Conservation (phyloP, 2,888 invertebrate species). For the Drosophila anomalata region DNA sequence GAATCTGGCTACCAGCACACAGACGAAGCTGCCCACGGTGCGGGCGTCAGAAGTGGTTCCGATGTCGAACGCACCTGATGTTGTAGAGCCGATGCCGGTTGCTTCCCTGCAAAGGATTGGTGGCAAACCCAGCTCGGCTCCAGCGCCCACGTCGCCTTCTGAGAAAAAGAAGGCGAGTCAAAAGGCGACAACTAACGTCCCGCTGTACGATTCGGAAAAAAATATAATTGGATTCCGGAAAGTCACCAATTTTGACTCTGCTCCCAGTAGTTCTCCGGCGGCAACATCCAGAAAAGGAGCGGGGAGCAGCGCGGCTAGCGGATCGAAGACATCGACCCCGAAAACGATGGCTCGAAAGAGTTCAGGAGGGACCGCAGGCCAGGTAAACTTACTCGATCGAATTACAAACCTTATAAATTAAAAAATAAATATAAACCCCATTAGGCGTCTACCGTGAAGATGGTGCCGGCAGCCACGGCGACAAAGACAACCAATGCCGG, state of each 20-base stretch:
- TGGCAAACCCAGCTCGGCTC: background rate
- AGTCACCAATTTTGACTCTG: background rate
- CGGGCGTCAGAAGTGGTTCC: background rate
- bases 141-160: background rate
- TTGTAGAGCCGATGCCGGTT: background rate
- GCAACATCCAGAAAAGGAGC: slow-evolving; percentile 10
- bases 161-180: background rate
- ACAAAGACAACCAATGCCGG: background rate
- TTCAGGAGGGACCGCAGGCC: background rate
- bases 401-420: background rate
- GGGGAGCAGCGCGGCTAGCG: background rate
- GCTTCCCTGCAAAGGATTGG: background rate
- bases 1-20: slow-evolving; percentile 18
- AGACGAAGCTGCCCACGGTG: background rate
- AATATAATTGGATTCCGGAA: slow-evolving; percentile 61
- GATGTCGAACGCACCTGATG: background rate
- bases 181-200: slow-evolving; percentile 9
- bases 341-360: background rate
- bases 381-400: background rate
- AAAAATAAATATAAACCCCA: background rate
- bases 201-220: slow-evolving; percentile 48
- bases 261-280: slow-evolving; percentile 7
- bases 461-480: background rate
- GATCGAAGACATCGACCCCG: background rate
- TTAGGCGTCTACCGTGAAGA: background rate